Evolutionary conservation across 37 sponge, comb jelly and placozoan species (phyloP).

Genomic region (Chondrilla cf. caribensis): DNA sequence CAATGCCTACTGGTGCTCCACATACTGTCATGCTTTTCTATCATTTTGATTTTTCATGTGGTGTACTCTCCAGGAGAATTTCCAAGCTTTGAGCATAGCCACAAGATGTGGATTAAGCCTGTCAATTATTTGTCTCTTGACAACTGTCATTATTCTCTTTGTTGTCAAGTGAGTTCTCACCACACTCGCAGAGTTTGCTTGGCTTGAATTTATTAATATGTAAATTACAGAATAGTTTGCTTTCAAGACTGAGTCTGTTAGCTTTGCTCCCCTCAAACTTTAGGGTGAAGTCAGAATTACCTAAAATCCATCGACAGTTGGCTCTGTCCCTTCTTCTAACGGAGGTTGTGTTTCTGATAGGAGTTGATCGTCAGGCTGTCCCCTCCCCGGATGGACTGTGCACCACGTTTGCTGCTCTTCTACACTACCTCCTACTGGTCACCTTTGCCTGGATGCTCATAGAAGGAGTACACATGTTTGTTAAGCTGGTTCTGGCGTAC

Average conservation of each 20-base stretch:
- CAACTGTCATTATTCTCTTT: constrained; percentile 52
- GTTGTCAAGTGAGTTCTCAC: not conserved
- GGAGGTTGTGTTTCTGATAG: constrained; percentile 68
- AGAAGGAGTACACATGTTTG: constrained; percentile 67
- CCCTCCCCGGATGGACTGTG: constrained; percentile 60
- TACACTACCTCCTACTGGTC: constrained; percentile 69
- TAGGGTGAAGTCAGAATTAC: constrained; percentile 24
- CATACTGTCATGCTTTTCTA: no score
- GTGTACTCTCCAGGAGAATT: constrained; percentile 24
- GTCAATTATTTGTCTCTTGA: constrained; percentile 56
- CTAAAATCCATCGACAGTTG: constrained; percentile 65
- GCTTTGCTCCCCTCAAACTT: no score
- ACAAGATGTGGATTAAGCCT: constrained; percentile 57
- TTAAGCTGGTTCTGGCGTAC: constrained; percentile 56
- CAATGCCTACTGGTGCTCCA: no score
- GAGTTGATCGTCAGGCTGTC: constrained; percentile 64
- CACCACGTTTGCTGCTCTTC: constrained; percentile 46
- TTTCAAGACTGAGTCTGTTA: no score
- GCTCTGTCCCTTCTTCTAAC: constrained; percentile 63
- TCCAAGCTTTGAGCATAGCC: constrained; percentile 36
- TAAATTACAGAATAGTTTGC: no score
- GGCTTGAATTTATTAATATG: no score
- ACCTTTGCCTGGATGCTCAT: constrained; percentile 76
- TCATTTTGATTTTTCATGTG: no score
- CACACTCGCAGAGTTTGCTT: no score